Evolutionary conservation across 2,797 vertebrate species (phyloP).

Genomic region (Amphiprion clarkii): DNA sequence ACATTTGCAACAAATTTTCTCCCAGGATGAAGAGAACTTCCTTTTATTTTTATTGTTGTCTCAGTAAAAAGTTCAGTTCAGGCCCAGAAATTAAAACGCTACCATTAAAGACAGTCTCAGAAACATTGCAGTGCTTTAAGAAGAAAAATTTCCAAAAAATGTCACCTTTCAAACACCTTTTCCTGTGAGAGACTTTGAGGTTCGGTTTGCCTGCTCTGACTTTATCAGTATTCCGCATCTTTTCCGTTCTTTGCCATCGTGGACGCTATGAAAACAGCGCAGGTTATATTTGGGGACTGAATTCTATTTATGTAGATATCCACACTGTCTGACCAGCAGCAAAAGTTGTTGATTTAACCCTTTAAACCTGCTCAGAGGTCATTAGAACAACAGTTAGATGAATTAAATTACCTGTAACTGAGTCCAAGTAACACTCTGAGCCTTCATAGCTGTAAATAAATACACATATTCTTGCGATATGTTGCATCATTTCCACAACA

Average conservation of each 20-base stretch:
- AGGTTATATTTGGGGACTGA: conserved; percentile 21
- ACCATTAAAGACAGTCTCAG: neutral
- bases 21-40: no score
- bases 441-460: neutral
- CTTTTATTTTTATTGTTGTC: no score
- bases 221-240: conserved; percentile 55
- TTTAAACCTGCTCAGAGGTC: neutral
- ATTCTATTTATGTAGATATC: conserved; percentile 52
- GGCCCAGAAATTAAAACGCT: neutral
- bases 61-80: no score
- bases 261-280: conserved; percentile 45
- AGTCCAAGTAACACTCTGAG: neutral
- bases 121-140: neutral
- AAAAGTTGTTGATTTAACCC: conserved; percentile 9
- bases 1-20: no score
- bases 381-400: neutral
- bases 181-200: conserved; percentile 27
- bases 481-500: neutral
- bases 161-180: conserved; percentile 4
- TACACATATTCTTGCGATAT: fast-evolving
- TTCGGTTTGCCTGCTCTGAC: conserved; percentile 24
- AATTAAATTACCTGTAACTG: neutral
- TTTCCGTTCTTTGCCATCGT: conserved; percentile 35
- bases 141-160: neutral
- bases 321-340: conserved; percentile 48